phyloP scores from a whole-genome alignment of 1,140 invertebrate species.

The Bombus pyrosoma region DNA sequence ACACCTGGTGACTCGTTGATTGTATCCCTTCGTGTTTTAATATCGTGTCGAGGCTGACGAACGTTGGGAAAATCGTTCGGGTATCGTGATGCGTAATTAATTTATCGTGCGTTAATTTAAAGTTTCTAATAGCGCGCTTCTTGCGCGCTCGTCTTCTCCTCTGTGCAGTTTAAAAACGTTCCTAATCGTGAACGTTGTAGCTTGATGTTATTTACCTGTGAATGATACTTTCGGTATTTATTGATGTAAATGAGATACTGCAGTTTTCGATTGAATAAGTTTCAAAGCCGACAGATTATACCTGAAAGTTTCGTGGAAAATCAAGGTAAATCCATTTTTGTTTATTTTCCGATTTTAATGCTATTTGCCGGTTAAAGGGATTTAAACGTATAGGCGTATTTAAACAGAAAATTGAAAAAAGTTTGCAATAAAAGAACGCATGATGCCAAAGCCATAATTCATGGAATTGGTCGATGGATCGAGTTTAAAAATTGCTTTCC shows the following conservation, averaged over 20 bases:
- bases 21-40: not conserved
- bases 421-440: no score
- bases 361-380: no score
- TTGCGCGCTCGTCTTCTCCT: not conserved
- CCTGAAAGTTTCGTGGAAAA: no score
- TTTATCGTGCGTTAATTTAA: not conserved
- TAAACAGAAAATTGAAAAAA: no score
- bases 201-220: not conserved
- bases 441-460: rapidly evolving
- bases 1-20: constrained; percentile 19
- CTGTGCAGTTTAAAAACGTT: no score
- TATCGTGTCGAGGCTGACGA: not conserved
- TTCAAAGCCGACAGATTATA: no score
- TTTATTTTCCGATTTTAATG: no score
- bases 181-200: no score
- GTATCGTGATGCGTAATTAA: not conserved
- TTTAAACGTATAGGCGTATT: no score
- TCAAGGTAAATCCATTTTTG: no score
- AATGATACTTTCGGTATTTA: not conserved
- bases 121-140: not conserved
- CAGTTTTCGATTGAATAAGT: no score
- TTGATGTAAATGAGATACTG: not conserved
- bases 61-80: not conserved
- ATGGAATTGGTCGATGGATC: not conserved
- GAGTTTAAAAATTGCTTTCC: not conserved